Conservation (phyloP, 2,797 vertebrate species). For the Hemibagrus guttatus region DNA sequence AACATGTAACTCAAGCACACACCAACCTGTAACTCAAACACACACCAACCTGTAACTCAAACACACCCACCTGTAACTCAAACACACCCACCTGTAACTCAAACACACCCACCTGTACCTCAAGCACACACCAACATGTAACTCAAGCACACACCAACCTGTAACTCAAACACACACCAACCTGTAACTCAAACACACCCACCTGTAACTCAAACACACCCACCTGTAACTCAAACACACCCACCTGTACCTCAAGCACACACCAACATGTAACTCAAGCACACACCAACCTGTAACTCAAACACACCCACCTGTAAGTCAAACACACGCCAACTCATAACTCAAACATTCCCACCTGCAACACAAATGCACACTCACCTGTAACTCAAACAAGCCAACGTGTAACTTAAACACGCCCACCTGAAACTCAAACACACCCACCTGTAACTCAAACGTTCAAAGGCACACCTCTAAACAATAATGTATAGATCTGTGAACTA, state of each 20-base stretch:
- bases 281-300: not conserved
- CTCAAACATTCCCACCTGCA: not conserved
- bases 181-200: not conserved
- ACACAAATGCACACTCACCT: not conserved
- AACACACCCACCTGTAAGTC: not conserved
- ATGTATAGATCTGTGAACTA: no score
- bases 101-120: slow-evolving; percentile 25
- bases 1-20: slow-evolving; percentile 29
- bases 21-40: slow-evolving; percentile 11
- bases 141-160: not conserved
- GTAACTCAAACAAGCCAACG: not conserved
- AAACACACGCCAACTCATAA: slow-evolving; percentile 20
- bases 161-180: not conserved
- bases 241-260: not conserved
- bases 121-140: not conserved
- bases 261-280: not conserved
- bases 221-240: not conserved
- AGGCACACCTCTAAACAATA: not conserved
- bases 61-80: not conserved
- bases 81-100: slow-evolving; percentile 16
- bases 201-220: not conserved
- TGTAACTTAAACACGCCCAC: not conserved
- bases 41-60: not conserved
- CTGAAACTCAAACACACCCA: slow-evolving; percentile 27
- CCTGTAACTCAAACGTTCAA: slow-evolving; percentile 42